A percentile compares a stretch with the other conserved stretches of the same genome.
Evolutionary conservation across 2,113 vertebrate genomes (phyloP).

Genomic region (Smithornis capensis): DNA sequence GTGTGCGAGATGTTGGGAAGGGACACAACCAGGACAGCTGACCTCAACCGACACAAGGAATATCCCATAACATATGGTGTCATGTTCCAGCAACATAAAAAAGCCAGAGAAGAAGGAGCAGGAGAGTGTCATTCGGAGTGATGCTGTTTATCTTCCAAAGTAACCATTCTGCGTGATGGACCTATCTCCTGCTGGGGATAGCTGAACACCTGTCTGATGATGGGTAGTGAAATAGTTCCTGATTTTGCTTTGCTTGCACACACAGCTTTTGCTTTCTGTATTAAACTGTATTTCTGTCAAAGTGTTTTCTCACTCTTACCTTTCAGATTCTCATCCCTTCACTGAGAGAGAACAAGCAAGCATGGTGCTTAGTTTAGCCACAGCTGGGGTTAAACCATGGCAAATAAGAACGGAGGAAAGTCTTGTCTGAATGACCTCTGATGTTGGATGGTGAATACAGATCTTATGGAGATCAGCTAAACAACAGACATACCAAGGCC

Average conservation of each 20-base stretch:
- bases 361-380: neutral
- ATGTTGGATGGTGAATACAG: neutral
- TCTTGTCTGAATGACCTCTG: neutral
- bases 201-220: neutral
- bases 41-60: neutral
- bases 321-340: accelerated
- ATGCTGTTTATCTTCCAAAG: neutral
- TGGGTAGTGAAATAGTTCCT: neutral
- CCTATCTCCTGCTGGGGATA: neutral
- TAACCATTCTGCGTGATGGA: neutral
- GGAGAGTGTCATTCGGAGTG: neutral
- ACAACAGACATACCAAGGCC: neutral
- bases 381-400: neutral
- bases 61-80: accelerated
- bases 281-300: neutral
- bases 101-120: neutral
- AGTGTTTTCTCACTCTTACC: neutral
- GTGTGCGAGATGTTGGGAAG: neutral
- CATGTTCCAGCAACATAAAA: neutral
- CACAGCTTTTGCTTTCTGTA: neutral
- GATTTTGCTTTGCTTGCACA: neutral
- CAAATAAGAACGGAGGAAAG: neutral
- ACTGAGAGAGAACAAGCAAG: neutral
- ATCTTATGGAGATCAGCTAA: neutral
- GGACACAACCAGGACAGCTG: neutral